Percentiles rank a stretch among this genome's conserved stretches.
Evolutionary conservation across 2,797 vertebrate genomes (phyloP).

Genomic region (Cyprinodon diabolis): DNA sequence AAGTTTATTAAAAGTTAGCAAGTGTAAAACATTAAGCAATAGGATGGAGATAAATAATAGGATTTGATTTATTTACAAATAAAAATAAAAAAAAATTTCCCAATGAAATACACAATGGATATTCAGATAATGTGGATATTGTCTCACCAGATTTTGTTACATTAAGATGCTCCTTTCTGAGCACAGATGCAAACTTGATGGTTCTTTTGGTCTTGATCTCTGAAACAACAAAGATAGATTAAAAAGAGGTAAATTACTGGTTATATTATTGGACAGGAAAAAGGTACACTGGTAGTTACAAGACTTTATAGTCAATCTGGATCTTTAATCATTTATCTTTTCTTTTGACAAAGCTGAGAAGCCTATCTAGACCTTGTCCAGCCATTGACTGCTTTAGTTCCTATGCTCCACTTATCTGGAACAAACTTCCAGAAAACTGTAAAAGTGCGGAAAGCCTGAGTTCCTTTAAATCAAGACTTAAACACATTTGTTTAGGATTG

Average conservation of each 20-base stretch:
- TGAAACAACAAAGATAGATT: slow-evolving; percentile 30
- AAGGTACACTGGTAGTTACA: not conserved
- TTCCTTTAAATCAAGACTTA: too few relatives aligned
- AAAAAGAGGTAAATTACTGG: not conserved
- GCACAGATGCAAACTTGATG: slow-evolving; percentile 30
- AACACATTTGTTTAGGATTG: too few relatives aligned
- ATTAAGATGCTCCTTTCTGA: slow-evolving; percentile 65
- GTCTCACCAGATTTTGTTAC: slow-evolving; percentile 62
- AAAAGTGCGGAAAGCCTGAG: too few relatives aligned
- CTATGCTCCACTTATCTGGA: too few relatives aligned
- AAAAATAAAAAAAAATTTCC: too few relatives aligned
- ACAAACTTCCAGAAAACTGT: too few relatives aligned
- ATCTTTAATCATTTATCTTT: too few relatives aligned
- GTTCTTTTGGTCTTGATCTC: slow-evolving; percentile 34
- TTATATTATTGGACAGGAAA: not conserved
- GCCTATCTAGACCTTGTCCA: too few relatives aligned
- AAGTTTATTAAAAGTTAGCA: not conserved
- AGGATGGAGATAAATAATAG: not conserved
- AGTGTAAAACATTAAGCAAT: not conserved
- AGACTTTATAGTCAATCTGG: not conserved
- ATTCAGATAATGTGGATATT: not conserved
- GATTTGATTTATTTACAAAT: not conserved
- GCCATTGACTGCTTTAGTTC: too few relatives aligned
- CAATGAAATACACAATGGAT: not conserved
- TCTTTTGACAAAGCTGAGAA: too few relatives aligned